Conservation (phyloP, 2,888 invertebrate genomes). For the Eurois occulta region DNA sequence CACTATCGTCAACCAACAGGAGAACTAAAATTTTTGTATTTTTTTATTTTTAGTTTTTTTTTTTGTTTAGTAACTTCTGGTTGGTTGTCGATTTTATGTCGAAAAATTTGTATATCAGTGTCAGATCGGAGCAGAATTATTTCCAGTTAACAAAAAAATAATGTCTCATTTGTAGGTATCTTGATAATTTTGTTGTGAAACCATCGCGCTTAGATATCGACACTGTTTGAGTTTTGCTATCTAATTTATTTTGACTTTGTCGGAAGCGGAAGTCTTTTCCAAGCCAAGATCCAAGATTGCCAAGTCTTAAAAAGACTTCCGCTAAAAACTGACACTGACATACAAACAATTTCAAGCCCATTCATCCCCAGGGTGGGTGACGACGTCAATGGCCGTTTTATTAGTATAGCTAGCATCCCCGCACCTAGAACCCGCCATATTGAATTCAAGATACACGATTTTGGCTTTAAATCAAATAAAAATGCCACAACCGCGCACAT, state of each 20-base stretch:
- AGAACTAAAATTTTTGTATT: conserved; percentile 65
- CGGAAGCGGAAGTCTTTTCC: no score
- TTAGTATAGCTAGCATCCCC: conserved; percentile 70
- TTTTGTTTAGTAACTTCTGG: conserved; percentile 57
- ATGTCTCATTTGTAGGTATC: not conserved
- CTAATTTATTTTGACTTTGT: not conserved
- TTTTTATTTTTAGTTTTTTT: conserved; percentile 54
- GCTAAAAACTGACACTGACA: conserved; percentile 50
- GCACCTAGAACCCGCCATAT: conserved; percentile 71
- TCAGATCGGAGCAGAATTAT: conserved; percentile 18
- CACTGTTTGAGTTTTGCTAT: not conserved
- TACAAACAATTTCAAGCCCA: conserved; percentile 52
- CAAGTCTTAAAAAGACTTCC: not conserved
- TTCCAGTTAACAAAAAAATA: not conserved
- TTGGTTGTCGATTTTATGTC: conserved; percentile 51
- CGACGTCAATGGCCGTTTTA: conserved; percentile 70
- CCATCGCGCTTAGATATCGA: not conserved
- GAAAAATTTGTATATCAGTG: conserved; percentile 46
- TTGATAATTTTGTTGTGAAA: not conserved
- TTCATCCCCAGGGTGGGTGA: conserved; percentile 61
- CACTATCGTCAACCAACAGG: conserved; percentile 58
- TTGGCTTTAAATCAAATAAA: conserved; percentile 60
- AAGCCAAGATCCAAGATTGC: no score
- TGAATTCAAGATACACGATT: conserved; percentile 55
- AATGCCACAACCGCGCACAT: conserved; percentile 35